phyloP scores from a whole-genome alignment of 2,888 invertebrate genomes.

The Mechanitis messenoides region DNA sequence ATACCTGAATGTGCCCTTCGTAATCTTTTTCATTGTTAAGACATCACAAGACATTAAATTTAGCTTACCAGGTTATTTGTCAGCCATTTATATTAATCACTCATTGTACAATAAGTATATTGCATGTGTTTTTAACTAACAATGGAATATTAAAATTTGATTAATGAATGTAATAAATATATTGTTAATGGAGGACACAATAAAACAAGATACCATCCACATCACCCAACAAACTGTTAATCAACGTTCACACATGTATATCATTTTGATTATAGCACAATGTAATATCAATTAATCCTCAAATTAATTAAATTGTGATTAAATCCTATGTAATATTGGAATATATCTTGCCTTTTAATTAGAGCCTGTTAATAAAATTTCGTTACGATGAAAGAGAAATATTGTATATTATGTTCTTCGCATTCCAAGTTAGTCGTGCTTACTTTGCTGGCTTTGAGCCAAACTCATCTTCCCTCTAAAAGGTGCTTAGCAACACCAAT shows the following conservation, averaged over 20 bases:
- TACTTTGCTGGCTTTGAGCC: constrained; percentile 31
- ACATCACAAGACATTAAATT: no score
- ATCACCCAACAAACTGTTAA: neutral
- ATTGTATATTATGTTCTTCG: constrained; percentile 29
- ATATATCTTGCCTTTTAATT: constrained; percentile 1
- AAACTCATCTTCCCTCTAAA: constrained; percentile 36
- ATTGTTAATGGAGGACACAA: no score
- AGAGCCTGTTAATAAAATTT: constrained; percentile 15
- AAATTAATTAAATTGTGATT: neutral
- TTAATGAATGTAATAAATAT: no score
- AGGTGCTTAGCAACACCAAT: constrained; percentile 37
- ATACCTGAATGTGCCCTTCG: no score
- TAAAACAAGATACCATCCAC: no score
- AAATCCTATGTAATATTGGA: neutral
- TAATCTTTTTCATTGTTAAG: no score
- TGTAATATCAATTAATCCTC: constrained; percentile 6
- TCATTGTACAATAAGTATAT: no score
- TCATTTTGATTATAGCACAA: neutral
- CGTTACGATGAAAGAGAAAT: constrained; percentile 28
- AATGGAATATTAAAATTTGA: no score
- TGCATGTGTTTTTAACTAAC: no score
- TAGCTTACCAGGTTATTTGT: no score
- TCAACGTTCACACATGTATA: neutral
- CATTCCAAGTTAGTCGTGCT: constrained; percentile 27
- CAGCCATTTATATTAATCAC: no score